Base-by-base conservation (phyloP, 2,113 vertebrate genomes). In the Sinocyclocheilus rhinocerous region DNA sequence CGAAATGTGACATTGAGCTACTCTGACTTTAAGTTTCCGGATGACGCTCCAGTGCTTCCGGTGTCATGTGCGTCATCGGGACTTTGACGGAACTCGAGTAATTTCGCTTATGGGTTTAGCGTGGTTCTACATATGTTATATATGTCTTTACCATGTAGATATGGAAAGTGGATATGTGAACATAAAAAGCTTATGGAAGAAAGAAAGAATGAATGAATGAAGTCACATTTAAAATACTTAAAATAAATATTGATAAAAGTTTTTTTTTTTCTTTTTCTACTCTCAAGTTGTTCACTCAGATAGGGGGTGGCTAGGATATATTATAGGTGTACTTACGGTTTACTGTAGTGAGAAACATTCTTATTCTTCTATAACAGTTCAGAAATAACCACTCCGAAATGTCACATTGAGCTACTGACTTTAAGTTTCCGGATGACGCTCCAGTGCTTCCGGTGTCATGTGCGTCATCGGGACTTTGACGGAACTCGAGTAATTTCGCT, bases 341-440 rank as follows among this genome's bases (percentile, higher is more conserved):
- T 0, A 86, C 92, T 4, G 93, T 63, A 4, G 95, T 96, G 5
- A 96, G 92, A 86, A 95, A 94, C 95, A 96, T 96, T 69, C 67
- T 89, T n/a, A 85, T 67, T 1, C 20, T 1, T 52, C 0, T 0
- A 18, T 24, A 1, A 36, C 24, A 45, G 12, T 6, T 36, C 72
- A 42, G 75, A 42, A 48, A 13, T 52, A 77, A 26, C 9, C 2
- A 11, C 39, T 45, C n/a, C 12, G 33, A 50, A 78, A 91, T 90
- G 92, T 94, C 92, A 94, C 95, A 93, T 93, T 94, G 92, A 92
- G 50, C 29, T 13, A 16, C 7, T 18, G 8, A 63, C 11, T 45
- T 11, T 2, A 12, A 70, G 42, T 52, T 82, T 81, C 86, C 73
- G 55, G 16, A 4, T 4, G 6, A 12, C 1, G 0, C 45, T 11